Evolutionary conservation across 2,113 vertebrate species (phyloP), one percentile per base, ranked within the genome.

Genomic region (Callaeas wilsoni): DNA sequence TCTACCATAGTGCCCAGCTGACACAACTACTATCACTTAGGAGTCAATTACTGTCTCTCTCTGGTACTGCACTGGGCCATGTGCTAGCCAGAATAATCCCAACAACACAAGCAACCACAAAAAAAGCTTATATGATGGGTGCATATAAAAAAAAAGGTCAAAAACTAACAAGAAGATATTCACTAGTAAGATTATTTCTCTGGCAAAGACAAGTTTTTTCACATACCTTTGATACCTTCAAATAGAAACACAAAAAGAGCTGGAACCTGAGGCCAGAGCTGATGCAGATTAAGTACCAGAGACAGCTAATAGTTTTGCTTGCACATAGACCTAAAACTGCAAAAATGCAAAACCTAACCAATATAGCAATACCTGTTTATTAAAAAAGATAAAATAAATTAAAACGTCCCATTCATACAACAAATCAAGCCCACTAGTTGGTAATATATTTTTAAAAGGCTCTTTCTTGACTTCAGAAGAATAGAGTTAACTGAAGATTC

Each of bases 291-390:
- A 93, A 79, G 25, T 64, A 92, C 8, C 22, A 90, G 39, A 90
- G 55, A 74, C 35, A 92, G 53, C 41, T 62, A 69, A 63, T 5
- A 67, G 13, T 85, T 95, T 49, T 73, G 37, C 62, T 53, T 87
- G 57, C 62, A 82, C 22, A 76, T 8, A 82, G 29, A 90, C n/a
- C 64, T 20, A 88, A 46, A 88, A 52, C 32, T 13, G 26, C 2
- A 1, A 73, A 95, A 94, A 64, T 25, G 46, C n/a, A 92, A 89
- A 94, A 59, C 17, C 49, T 91, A 82, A 91, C 8, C 44, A 89
- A 39, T 25, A 81, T 0, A 71, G 27, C 16, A 84, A 60, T 32
- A 68, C 12, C 25, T 81, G 44, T 37, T 89, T 57, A 76, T 59
- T 63, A 44, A 82, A 93, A 78, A 85, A 83, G 26, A 65, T 14